Percentiles rank a stretch among this genome's conserved stretches.
These are phyloP conservation scores for Nephrotoma appendiculata DNA, from an alignment of 2,888 invertebrate species.

Conservation along the genomic window DNA sequence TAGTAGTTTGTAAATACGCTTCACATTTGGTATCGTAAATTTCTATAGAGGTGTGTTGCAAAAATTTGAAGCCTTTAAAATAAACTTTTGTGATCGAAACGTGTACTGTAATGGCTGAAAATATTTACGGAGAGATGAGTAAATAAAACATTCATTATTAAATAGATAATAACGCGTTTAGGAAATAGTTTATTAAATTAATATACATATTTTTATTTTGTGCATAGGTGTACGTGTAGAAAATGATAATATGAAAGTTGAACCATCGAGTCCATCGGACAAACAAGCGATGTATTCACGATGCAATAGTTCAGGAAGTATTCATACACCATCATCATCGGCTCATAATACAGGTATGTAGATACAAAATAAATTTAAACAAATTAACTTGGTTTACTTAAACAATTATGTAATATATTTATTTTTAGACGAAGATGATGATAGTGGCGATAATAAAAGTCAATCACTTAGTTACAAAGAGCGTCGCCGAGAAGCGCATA, in stretches of 20 bases:
- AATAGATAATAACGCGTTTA: background rate
- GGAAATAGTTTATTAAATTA: background rate
- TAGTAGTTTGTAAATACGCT: background rate
- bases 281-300: slow-evolving; percentile 46
- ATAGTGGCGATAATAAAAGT: slow-evolving; percentile 42
- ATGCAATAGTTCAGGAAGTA: slow-evolving; percentile 63
- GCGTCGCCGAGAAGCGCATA: slow-evolving; percentile 85
- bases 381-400: background rate
- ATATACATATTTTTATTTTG: background rate
- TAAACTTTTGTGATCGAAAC: background rate
- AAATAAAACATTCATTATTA: background rate
- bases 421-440: slow-evolving; percentile 43
- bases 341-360: slow-evolving; percentile 70
- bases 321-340: slow-evolving; percentile 63
- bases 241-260: slow-evolving; percentile 31
- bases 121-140: slow-evolving; percentile 4
- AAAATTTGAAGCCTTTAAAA: background rate
- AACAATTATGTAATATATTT: background rate
- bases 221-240: background rate
- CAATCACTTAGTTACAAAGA: slow-evolving; percentile 79
- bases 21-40: background rate
- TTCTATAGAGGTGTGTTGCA: background rate
- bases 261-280: slow-evolving; percentile 43
- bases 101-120: slow-evolving; percentile 1
- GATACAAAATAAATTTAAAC: background rate